Base-by-base conservation (phyloP, 2,113 vertebrate species). In the Salvelinus sp. region DNA sequence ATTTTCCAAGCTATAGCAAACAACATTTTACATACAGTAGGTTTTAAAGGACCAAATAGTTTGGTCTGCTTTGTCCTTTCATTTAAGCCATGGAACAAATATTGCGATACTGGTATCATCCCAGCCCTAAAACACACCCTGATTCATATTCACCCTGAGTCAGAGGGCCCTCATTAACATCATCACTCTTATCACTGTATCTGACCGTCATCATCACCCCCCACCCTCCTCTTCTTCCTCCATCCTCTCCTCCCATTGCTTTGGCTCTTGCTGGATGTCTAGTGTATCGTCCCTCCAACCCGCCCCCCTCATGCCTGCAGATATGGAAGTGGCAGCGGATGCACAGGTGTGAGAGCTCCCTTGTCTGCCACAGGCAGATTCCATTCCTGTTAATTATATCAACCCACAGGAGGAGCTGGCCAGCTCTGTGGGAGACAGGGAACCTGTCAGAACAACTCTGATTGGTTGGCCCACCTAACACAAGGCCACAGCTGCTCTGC, bases 401-500 rank as follows among this genome's bases (percentile, higher is more conserved):
- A 79, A 71, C 16, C 70, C 70, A 72, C 71, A 79, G 70, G 38
- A 38, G 58, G 22, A 2, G 48, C 76, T 44, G 65, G 33, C 62
- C 71, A 63, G 67, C 25, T 20, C 71, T 27, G 38, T 65, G 65
- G 77, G 83, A 79, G 81, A 77, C 73, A 48, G 68, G 28, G 64
- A 72, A 74, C 58, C 48, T 57, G 67, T 77, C 65, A 79, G 67
- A 71, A 44, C 25, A 66, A 66, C 23, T 27, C 23, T 5, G 50
- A 38, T 30, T 44, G 30, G 64, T 27, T 25, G 64, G 23, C 22
- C 64, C 58, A 62, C 58, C n/a, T 62, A 48, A 70, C 69, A 54
- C 58, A 22, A 70, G 72, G 44, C 57, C 67, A 82, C 74, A 86
- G 76, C 77, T 86, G 86, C 83, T 85, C 87, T 80, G 77, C 85